Conservation (phyloP, 2,797 vertebrate species). For the Anabas testudineus region DNA sequence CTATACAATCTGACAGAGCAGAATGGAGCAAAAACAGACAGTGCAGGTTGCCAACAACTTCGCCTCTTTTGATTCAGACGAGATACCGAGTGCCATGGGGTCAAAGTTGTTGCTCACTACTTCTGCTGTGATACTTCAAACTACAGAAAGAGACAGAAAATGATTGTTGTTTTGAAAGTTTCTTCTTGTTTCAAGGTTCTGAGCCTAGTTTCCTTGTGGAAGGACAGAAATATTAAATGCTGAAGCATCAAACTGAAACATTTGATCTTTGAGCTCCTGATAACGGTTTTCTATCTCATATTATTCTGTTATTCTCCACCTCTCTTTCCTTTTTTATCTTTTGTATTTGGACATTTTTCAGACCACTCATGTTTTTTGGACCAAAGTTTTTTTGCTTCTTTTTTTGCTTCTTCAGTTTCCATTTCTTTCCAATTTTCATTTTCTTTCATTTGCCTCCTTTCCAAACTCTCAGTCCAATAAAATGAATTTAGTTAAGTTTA, state of each 20-base stretch:
- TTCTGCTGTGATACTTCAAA: constrained; percentile 11
- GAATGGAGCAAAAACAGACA: constrained; percentile 32
- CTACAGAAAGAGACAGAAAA: constrained; percentile 25
- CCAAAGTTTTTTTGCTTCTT: background rate
- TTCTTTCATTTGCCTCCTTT: background rate
- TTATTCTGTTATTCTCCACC: background rate
- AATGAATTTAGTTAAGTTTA: background rate
- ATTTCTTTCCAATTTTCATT: background rate
- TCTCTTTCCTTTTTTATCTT: background rate
- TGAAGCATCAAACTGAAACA: constrained; percentile 14
- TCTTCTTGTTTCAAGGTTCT: constrained; percentile 21
- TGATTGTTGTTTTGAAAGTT: constrained; percentile 19
- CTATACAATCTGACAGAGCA: constrained; percentile 36
- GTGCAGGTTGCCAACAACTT: constrained; percentile 41
- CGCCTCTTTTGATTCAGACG: constrained; percentile 53
- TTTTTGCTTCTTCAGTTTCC: background rate
- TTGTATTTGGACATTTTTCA: background rate
- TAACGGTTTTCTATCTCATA: background rate
- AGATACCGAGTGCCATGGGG: constrained; percentile 37
- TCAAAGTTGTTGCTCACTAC: constrained; percentile 35
- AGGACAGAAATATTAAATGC: background rate
- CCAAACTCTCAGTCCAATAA: background rate
- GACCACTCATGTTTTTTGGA: too few relatives aligned
- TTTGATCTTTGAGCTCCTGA: constrained; percentile 9
- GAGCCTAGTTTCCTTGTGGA: background rate